These are phyloP conservation scores for Podarcis lilfordi DNA, from an alignment of 2,797 vertebrate genomes.

Conservation along the genomic window DNA sequence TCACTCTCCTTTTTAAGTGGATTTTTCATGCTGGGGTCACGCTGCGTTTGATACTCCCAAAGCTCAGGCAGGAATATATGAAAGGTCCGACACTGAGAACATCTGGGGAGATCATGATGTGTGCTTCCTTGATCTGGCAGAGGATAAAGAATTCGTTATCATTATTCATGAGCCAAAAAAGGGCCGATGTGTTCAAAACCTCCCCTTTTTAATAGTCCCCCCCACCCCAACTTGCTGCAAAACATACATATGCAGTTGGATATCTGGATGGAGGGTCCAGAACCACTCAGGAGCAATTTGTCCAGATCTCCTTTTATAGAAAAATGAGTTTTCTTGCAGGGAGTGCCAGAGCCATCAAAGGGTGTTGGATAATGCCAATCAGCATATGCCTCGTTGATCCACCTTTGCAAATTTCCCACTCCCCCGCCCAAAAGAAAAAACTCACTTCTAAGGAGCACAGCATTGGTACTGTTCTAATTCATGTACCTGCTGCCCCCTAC, in stretches of 20 bases:
- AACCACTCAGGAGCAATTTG: neutral
- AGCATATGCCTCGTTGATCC: neutral
- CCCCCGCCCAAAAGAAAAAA: neutral
- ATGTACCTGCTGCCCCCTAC: conserved; percentile 4
- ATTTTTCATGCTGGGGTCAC: conserved; percentile 46
- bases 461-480: neutral
- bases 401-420: neutral
- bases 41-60: conserved; percentile 41
- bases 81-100: neutral
- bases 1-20: conserved; percentile 54
- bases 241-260: neutral
- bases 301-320: neutral
- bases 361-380: neutral
- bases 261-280: too few species aligned
- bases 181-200: neutral
- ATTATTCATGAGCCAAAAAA: neutral
- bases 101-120: neutral
- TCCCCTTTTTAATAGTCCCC: neutral
- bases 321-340: neutral
- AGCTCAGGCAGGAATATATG: conserved; percentile 35
- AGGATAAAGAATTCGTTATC: neutral
- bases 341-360: neutral
- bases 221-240: neutral
- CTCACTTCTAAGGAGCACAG: neutral
- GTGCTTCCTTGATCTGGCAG: neutral